Percentiles rank a stretch among this genome's conserved stretches.
These are phyloP conservation scores for Uloborus diversus DNA, from an alignment of 1,140 invertebrate species.

Conservation along the genomic window DNA sequence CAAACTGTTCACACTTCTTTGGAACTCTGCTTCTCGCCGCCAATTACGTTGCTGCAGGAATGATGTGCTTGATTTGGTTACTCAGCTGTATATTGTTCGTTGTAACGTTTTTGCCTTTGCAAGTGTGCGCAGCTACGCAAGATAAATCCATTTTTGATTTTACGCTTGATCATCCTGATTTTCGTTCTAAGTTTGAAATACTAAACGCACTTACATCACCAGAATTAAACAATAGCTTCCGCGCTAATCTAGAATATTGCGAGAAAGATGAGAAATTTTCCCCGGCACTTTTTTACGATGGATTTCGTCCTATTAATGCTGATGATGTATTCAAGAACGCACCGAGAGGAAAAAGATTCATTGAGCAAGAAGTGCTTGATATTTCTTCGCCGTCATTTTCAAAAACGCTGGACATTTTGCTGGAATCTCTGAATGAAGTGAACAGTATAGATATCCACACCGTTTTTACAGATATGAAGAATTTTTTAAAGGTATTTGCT, in stretches of 20 bases:
- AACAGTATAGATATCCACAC: too few relatives aligned
- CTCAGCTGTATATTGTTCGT: constrained; percentile 4
- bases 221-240: neutral
- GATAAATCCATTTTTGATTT: constrained; percentile 6
- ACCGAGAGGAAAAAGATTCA: too few relatives aligned
- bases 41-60: neutral
- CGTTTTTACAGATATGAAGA: too few relatives aligned
- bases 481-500: too few relatives aligned
- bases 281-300: neutral
- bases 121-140: neutral
- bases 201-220: neutral
- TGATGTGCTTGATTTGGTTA: neutral
- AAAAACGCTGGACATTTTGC: too few relatives aligned
- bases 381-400: too few relatives aligned
- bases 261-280: neutral
- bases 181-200: neutral
- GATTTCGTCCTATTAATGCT: too few relatives aligned
- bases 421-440: too few relatives aligned
- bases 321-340: too few relatives aligned
- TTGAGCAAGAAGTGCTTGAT: too few relatives aligned
- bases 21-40: neutral
- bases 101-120: neutral
- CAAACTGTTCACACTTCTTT: neutral
- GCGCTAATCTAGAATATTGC: neutral
- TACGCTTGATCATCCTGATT: neutral